Conservation (phyloP, 2,888 invertebrate genomes). For the Leptinotarsa haldemani region DNA sequence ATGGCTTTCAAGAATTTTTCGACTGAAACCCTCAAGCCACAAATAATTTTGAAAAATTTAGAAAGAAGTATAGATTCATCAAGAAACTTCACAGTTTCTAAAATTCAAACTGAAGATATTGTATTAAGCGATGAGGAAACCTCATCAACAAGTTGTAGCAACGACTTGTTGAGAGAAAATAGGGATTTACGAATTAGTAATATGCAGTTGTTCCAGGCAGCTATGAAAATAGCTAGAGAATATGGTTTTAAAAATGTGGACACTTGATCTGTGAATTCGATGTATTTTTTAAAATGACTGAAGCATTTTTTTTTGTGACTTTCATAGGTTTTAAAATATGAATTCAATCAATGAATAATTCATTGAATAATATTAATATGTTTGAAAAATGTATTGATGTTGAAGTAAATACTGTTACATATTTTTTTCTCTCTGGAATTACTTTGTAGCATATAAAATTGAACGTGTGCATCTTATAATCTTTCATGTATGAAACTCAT, state of each 20-base stretch:
- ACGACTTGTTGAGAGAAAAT: slow-evolving; percentile 67
- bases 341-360: too few relatives aligned
- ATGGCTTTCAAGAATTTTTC: slow-evolving; percentile 72
- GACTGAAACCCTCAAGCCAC: slow-evolving; percentile 71
- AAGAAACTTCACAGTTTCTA: slow-evolving; percentile 65
- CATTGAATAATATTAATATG: too few relatives aligned
- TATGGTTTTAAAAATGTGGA: slow-evolving; percentile 29
- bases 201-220: slow-evolving; percentile 69
- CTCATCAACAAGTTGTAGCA: slow-evolving; percentile 40
- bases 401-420: too few relatives aligned
- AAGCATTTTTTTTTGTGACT: too few relatives aligned
- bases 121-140: slow-evolving; percentile 55
- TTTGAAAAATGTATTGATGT: too few relatives aligned
- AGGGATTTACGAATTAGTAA: slow-evolving; percentile 70
- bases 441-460: too few relatives aligned
- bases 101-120: slow-evolving; percentile 65
- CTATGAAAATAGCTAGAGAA: slow-evolving; percentile 48
- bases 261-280: not conserved
- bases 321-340: too few relatives aligned
- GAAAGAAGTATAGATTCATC: slow-evolving; percentile 73
- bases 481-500: too few relatives aligned
- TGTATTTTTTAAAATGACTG: too few relatives aligned
- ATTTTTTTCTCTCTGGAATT: too few relatives aligned
- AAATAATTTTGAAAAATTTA: slow-evolving; percentile 71
- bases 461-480: too few relatives aligned